Base-by-base conservation (phyloP, 2,797 vertebrate species). In the Etheostoma perlongum region DNA sequence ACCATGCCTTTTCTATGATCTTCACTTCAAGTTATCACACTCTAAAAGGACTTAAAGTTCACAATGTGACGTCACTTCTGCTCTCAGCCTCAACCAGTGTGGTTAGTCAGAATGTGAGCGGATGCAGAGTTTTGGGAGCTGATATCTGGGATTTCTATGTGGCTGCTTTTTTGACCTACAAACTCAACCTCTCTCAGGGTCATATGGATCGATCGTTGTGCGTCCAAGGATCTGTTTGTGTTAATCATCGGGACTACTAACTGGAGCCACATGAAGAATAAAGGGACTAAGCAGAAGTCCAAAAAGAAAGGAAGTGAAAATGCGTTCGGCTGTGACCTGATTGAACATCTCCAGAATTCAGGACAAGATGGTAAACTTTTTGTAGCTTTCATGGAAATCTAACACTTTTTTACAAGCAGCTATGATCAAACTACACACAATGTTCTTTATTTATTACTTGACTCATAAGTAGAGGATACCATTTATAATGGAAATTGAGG, bases 211-310 rank as follows among this genome's bases (percentile, higher is more conserved):
- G 59, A 90, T 92, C 65, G 73, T 74, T 10, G 79, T 7, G 52
- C 61, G 79, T 71, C 83, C 83, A 81, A 82, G 87, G 86, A 88
- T 83, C 85, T 30, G 77, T 88, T 91, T 82, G 47, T 88, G 88
- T 88, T 82, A 83, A 90, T 84, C 79, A 49, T 69, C 88, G 88
- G 92, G 91, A 95, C 89, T 42, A 90, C 68, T 91, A 89, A 94
- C 80, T 85, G 93, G 92, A 93, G 87, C 91, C 97, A 97, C 96
- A 99, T 99, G 98, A 99, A 98, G 98, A 99, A 99, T 96, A 99
- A 99, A 96, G 96, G 96, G 90, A 96, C 96, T 80, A 99, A 99
- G 94, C 96, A 95, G 95, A 99, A 97, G 94, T 91, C 95, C 91
- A 99, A 97, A 94, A 97, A 96, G 94, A 99, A 97, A 95, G 97